Percentiles rank a stretch among this genome's conserved stretches.
phyloP scores from a whole-genome alignment of 2,888 invertebrate species.

The Chironomus tentans region DNA sequence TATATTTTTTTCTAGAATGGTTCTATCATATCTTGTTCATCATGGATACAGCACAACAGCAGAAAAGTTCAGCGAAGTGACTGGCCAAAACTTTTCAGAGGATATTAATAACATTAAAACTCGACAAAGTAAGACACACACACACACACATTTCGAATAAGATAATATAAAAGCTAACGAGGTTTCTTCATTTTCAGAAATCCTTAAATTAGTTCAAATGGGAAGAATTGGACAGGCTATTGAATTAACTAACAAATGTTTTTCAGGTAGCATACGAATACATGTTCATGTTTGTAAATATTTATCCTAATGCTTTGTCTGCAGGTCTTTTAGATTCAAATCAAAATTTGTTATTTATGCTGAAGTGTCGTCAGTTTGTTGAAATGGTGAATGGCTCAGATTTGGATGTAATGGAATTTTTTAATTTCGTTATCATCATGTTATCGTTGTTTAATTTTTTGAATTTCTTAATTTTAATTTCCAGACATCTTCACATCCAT shows the following conservation, averaged over 20 bases:
- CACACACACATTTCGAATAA: too few relatives aligned
- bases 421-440: background rate
- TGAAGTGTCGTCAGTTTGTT: constrained; percentile 96
- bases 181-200: constrained; percentile 53
- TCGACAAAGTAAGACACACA: constrained; percentile 90
- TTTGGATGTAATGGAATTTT: constrained; percentile 49
- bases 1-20: constrained; percentile 66
- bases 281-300: too few relatives aligned
- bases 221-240: constrained; percentile 96
- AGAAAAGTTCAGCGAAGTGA: constrained; percentile 86
- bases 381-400: constrained; percentile 96
- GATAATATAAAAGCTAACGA: too few relatives aligned
- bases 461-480: constrained; percentile 28
- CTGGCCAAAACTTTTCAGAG: constrained; percentile 83
- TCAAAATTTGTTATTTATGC: constrained; percentile 83
- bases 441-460: background rate
- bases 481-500: constrained; percentile 46
- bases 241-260: constrained; percentile 59
- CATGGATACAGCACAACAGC: constrained; percentile 96
- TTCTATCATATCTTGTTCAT: constrained; percentile 94
- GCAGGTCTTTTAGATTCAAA: constrained; percentile 89
- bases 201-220: constrained; percentile 81
- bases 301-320: constrained; percentile 47
- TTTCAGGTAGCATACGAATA: background rate
- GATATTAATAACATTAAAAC: constrained; percentile 90